Base-by-base conservation (phyloP, 2,888 invertebrate species). In the Perdita meconis region DNA sequence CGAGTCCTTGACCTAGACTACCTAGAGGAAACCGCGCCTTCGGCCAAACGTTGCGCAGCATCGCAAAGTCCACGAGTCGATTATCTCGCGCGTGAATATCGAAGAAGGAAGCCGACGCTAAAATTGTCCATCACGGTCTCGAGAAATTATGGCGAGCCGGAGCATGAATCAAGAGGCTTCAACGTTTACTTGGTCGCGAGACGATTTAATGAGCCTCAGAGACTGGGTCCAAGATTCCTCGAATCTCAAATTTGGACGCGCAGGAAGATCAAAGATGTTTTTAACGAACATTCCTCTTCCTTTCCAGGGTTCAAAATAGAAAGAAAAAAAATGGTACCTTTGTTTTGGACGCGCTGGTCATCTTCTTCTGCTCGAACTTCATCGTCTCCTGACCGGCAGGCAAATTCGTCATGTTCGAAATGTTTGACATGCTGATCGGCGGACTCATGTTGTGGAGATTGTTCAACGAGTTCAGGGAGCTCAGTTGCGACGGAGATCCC, bases 321-420 rank as follows among this genome's bases (percentile, higher is more conserved):
- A 6, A 3, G 8, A 13, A 8, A 44, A 44, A 5, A 0, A 26
- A 1, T 1, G 89, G 91, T 87, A 95, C 94, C 92, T 97, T 96
- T 0, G 96, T 96, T 86, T 95, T 95, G 36, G 95, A 95, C 72
- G 96, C 96, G 66, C 96, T 96, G 79, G 96, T 96, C 92, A 95
- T 95, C 85, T 96, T 95, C 89, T 97, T 97, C 92, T 97, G 96
- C 92, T 97, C 96, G 90, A 96, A 97, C 92, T 97, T 97, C 82
- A 97, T 93, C 69, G 96, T 96, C 89, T 96, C 95, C 79, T 93
- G 90, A 22, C 90, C 90, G 34, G 89, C 81, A 65, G 90, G 85
- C 38, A 91, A 61, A 72, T 78, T 90, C 38, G 89, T 82, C 51
- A 90, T 91, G 40, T 85, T 88, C 38, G 88, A 91, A 85, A 79